phyloP scores from a whole-genome alignment of 2,113 vertebrate genomes.

The Daphoenositta chrysoptera region DNA sequence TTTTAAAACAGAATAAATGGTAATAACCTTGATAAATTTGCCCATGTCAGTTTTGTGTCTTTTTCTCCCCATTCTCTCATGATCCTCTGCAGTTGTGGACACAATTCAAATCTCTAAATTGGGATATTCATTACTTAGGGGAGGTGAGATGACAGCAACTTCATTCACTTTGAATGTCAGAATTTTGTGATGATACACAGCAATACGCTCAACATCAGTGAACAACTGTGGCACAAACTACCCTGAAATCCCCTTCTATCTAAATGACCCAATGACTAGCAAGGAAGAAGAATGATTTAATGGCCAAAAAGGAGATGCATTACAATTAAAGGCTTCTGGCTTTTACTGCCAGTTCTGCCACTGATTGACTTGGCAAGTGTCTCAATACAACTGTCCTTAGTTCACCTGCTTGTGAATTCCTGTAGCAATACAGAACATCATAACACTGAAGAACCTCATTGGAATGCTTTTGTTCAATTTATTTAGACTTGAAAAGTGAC shows the following conservation, averaged over 20 bases:
- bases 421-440: not conserved
- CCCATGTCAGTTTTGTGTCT: not conserved
- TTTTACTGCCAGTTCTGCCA: slow-evolving; percentile 17
- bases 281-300: not conserved
- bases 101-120: slow-evolving; percentile 46
- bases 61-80: not conserved
- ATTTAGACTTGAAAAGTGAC: not conserved
- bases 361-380: not conserved
- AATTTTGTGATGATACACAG: slow-evolving; percentile 30
- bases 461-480: not conserved
- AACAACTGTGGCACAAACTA: slow-evolving; percentile 8
- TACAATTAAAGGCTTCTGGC: not conserved
- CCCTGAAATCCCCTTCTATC: not conserved
- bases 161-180: slow-evolving; percentile 64
- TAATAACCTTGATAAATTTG: slow-evolving; percentile 48
- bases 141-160: slow-evolving; percentile 59
- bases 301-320: not conserved
- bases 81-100: not conserved
- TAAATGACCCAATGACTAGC: not conserved
- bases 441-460: not conserved
- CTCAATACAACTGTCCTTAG: not conserved
- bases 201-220: slow-evolving; percentile 36
- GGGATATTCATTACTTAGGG: slow-evolving; percentile 69
- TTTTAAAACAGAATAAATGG: slow-evolving; percentile 56
- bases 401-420: not conserved